A percentile compares a stretch with the other conserved stretches of the same genome.
phyloP scores from a whole-genome alignment of 2,797 vertebrate species.

The Clarias platycephalus region DNA sequence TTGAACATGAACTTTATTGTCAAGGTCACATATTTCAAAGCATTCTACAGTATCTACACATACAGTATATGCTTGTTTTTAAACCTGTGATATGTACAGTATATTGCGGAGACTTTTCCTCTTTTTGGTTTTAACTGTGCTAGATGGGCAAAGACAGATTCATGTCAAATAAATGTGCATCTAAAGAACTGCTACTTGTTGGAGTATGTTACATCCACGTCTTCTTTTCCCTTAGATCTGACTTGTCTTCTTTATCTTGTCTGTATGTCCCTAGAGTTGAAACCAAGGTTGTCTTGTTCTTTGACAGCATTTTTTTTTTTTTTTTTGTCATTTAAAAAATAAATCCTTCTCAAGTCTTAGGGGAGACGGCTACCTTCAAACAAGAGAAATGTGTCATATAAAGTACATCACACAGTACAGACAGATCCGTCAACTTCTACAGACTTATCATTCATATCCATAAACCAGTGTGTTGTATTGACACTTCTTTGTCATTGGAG shows the following conservation, averaged over 20 bases:
- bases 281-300: constrained; percentile 38
- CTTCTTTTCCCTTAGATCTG: constrained; percentile 24
- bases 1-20: neutral
- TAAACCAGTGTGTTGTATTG: neutral
- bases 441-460: neutral
- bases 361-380: constrained; percentile 32
- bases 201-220: neutral
- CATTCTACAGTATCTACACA: neutral
- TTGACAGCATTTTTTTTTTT: constrained; percentile 48
- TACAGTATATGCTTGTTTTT: neutral
- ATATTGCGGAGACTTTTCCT: neutral
- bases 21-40: neutral
- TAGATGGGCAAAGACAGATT: neutral
- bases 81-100: neutral
- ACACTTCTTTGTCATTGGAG: neutral
- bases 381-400: constrained; percentile 5
- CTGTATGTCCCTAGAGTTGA: constrained; percentile 41
- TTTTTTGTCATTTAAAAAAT: constrained; percentile 26
- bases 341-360: constrained; percentile 36
- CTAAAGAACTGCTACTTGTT: neutral
- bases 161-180: neutral
- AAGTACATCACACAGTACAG: neutral
- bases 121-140: neutral
- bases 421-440: too few relatives aligned
- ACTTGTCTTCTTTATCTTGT: constrained; percentile 29